Conservation (phyloP, 2,113 vertebrate species). For the Pachyramphus minor region DNA sequence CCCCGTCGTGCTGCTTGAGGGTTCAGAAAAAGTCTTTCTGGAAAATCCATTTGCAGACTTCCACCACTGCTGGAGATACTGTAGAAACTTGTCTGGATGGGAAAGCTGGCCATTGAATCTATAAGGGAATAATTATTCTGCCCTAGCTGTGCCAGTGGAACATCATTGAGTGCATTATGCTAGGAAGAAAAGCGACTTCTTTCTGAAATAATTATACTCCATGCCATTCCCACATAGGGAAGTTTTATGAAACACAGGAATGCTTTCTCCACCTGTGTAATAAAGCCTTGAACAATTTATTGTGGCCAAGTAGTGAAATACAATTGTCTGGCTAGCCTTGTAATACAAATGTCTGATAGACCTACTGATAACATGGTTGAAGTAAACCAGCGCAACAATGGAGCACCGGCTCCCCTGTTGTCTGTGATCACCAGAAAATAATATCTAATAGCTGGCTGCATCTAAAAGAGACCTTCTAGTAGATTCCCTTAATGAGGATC, state of each 20-base stretch:
- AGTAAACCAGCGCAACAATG: background rate
- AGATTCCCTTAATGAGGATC: background rate
- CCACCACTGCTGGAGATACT: background rate
- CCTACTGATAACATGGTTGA: background rate
- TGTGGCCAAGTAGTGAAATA: background rate
- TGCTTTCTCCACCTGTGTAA: background rate
- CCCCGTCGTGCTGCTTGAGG: background rate
- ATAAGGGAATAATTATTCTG: background rate
- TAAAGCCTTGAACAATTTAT: background rate
- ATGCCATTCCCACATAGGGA: background rate
- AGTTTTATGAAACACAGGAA: background rate
- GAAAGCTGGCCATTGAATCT: background rate
- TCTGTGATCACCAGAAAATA: background rate
- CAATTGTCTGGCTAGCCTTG: background rate
- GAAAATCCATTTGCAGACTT: background rate
- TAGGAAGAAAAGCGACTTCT: background rate
- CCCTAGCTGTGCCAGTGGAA: background rate
- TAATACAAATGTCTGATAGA: background rate
- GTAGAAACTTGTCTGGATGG: background rate
- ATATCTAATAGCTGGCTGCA: background rate
- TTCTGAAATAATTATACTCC: background rate
- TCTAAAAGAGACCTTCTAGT: background rate
- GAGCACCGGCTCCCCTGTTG: background rate
- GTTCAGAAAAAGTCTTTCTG: background rate
- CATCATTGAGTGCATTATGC: background rate